Conservation (phyloP, 2,113 vertebrate genomes). For the Terrapene triunguis region DNA sequence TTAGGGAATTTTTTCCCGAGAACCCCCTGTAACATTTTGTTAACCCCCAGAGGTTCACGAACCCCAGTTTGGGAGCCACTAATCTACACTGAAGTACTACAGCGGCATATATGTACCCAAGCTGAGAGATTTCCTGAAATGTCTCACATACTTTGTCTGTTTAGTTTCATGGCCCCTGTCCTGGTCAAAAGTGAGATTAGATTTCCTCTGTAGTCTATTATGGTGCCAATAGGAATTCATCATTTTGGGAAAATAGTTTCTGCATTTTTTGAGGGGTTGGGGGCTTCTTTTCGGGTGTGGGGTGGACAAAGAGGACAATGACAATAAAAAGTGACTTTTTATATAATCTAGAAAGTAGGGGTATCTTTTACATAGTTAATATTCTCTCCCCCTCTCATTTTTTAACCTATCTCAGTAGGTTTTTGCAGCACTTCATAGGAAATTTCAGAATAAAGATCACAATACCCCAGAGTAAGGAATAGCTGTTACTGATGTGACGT, state of each 20-base stretch:
- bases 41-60: no score
- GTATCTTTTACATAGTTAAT: not conserved
- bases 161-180: not conserved
- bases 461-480: not conserved
- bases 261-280: not conserved
- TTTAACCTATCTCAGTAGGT: not conserved
- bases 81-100: no score
- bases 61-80: no score
- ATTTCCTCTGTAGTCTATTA: not conserved
- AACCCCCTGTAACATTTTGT: no score
- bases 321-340: not conserved
- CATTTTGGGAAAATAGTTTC: not conserved
- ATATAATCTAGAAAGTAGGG: not conserved
- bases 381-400: not conserved
- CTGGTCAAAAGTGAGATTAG: not conserved
- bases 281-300: not conserved
- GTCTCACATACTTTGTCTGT: fast-evolving
- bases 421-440: not conserved
- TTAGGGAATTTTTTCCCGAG: no score
- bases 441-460: not conserved
- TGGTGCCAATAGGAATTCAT: not conserved
- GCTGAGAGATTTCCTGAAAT: not conserved
- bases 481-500: not conserved
- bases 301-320: not conserved
- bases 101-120: no score